Evolutionary conservation across 2,113 vertebrate genomes (phyloP).

Genomic region (Platysteira castanea): DNA sequence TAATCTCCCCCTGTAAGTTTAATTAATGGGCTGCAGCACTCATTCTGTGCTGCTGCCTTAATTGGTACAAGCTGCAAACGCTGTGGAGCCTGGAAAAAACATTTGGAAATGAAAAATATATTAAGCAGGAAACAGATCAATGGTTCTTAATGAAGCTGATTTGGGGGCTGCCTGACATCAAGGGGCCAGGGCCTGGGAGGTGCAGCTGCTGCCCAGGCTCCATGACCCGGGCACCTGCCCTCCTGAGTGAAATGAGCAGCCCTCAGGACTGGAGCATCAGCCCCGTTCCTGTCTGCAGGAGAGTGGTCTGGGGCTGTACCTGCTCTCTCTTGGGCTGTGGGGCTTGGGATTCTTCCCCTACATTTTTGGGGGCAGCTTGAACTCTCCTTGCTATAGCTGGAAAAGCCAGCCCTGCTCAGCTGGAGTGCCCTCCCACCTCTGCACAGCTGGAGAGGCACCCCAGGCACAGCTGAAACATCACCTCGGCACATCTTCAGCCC

Average conservation of each 20-base stretch:
- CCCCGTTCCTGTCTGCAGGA: rapidly evolving
- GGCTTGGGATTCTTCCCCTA: neutral
- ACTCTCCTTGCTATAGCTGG: neutral
- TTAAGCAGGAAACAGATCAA: conserved; percentile 68
- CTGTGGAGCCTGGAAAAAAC: conserved; percentile 62
- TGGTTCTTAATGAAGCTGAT: conserved; percentile 60
- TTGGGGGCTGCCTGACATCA: neutral
- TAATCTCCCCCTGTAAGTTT: conserved; percentile 61
- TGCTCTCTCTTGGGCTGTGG: rapidly evolving
- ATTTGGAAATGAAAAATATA: conserved; percentile 68
- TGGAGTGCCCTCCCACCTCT: neutral
- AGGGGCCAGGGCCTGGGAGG: neutral
- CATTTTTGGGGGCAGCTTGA: neutral
- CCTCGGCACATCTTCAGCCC: neutral
- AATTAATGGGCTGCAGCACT: conserved; percentile 68
- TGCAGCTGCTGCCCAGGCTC: neutral
- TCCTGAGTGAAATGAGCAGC: rapidly evolving
- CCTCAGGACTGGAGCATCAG: rapidly evolving
- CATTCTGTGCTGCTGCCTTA: conserved; percentile 62
- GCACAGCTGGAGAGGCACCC: neutral
- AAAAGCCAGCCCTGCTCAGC: neutral
- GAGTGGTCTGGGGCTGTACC: neutral
- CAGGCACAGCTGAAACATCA: neutral
- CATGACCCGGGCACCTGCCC: rapidly evolving
- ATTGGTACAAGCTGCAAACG: conserved; percentile 69